These are phyloP conservation scores for Serilophus lunatus DNA, from an alignment of 2,113 vertebrate genomes.

Conservation along the genomic window DNA sequence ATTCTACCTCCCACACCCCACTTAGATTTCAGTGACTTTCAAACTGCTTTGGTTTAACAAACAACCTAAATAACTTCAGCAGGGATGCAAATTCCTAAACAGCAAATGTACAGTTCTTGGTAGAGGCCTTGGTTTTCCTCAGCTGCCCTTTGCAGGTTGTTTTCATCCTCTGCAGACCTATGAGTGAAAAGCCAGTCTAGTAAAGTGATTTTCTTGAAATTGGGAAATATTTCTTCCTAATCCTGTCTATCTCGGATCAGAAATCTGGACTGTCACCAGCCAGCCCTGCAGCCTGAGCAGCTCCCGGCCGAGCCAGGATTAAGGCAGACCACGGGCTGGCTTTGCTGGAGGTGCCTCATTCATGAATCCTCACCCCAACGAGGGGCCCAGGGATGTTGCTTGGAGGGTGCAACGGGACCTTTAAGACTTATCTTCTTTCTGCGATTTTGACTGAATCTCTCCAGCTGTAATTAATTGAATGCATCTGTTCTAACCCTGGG, in stretches of 20 bases:
- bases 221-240: not conserved
- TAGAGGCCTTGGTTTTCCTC: not conserved
- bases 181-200: not conserved
- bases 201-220: not conserved
- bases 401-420: not conserved
- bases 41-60: not conserved
- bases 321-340: not conserved
- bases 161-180: not conserved
- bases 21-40: not conserved
- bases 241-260: not conserved
- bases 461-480: slow-evolving; percentile 86
- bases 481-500: slow-evolving; percentile 83
- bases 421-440: slow-evolving; percentile 4
- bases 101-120: not conserved
- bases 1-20: not conserved
- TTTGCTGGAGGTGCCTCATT: not conserved
- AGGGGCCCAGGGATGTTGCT: not conserved
- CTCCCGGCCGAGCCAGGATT: not conserved
- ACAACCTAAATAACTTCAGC: not conserved
- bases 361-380: accelerated
- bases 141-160: not conserved
- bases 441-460: slow-evolving; percentile 47
- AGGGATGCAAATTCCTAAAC: not conserved
- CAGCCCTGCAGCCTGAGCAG: not conserved
- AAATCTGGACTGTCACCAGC: not conserved